A percentile compares a stretch with the other conserved stretches of the same genome.
phyloP scores from a whole-genome alignment of 2,888 invertebrate species.

The Lycophotia porphyrea region DNA sequence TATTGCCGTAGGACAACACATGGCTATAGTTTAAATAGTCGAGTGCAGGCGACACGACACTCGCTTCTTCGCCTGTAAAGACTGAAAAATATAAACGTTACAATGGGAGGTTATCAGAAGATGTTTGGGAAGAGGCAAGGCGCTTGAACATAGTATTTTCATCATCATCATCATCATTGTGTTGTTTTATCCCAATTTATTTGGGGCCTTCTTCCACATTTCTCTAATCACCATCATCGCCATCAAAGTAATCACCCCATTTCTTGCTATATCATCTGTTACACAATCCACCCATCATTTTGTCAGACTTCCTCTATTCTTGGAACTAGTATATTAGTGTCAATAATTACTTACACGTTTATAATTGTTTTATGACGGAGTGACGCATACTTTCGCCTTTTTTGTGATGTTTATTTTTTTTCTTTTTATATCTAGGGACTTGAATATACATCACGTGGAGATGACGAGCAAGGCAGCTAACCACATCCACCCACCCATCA shows the following conservation, averaged over 20 bases:
- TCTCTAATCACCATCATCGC: not conserved
- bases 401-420: not conserved
- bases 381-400: not conserved
- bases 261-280: not conserved
- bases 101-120: slow-evolving; percentile 20
- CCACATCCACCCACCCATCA: slow-evolving; percentile 33
- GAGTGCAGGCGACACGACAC: slow-evolving; percentile 3
- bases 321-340: not conserved
- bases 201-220: not conserved
- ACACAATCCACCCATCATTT: not conserved
- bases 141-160: not conserved
- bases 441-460: slow-evolving; percentile 51
- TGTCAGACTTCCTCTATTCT: not conserved
- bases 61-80: not conserved
- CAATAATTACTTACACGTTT: not conserved
- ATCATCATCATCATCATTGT: not conserved
- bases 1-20: not conserved
- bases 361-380: not conserved
- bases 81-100: not conserved
- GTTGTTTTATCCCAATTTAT: not conserved
- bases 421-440: slow-evolving; percentile 37
- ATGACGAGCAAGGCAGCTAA: slow-evolving; percentile 43
- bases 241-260: not conserved
- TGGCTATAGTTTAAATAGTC: not conserved
- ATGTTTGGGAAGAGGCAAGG: slow-evolving; percentile 45